Percentiles rank a stretch among this genome's conserved stretches.
Conservation (phyloP, 2,113 vertebrate species). For the Phyllopteryx taeniolatus region DNA sequence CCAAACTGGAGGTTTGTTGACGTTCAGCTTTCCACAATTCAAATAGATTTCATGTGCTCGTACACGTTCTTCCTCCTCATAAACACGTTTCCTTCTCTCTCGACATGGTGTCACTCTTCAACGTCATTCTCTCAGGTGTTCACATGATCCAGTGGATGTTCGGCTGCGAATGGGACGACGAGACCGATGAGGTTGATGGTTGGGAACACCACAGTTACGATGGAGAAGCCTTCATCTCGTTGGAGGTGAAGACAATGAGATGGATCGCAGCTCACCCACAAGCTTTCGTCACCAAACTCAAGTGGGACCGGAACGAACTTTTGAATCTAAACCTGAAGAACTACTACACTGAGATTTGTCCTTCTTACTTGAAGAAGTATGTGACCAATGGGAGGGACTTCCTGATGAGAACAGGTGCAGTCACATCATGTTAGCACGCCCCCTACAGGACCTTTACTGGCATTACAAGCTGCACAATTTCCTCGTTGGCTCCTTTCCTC, state of each 20-base stretch:
- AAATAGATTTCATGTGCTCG: not conserved
- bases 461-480: no score
- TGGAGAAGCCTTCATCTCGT: conserved; percentile 43
- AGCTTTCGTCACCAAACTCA: not conserved
- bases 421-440: no score
- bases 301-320: not conserved
- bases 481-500: no score
- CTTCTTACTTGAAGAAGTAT: no score
- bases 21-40: conserved; percentile 4
- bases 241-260: conserved; percentile 27
- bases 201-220: fast-evolving
- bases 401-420: no score
- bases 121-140: conserved; percentile 28
- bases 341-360: no score
- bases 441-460: no score
- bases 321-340: not conserved
- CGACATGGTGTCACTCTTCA: not conserved
- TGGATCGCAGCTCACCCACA: conserved; percentile 1
- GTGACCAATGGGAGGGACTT: no score
- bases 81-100: no score
- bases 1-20: conserved; percentile 52
- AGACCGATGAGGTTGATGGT: fast-evolving
- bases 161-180: conserved; percentile 45
- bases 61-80: not conserved
- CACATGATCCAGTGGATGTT: fast-evolving